Conservation (phyloP, 1,140 invertebrate genomes). For the Helicoverpa armigera region DNA sequence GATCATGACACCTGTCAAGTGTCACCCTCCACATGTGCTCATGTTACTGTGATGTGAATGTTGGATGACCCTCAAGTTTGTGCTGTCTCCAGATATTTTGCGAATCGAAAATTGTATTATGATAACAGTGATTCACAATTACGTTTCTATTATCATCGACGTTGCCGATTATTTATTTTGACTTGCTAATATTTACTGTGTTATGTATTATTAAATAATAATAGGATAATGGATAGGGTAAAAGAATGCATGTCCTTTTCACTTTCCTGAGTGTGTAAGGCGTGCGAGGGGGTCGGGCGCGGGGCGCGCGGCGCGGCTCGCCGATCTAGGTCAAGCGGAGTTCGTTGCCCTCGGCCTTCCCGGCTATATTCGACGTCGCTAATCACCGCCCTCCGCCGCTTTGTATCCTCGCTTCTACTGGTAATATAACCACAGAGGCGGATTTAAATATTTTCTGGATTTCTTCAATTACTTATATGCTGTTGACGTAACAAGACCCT, state of each 20-base stretch:
- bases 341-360: constrained; percentile 87
- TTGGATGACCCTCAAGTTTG: constrained; percentile 25
- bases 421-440: constrained; percentile 54
- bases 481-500: background rate
- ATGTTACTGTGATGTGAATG: constrained; percentile 46
- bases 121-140: constrained; percentile 15
- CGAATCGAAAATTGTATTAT: constrained; percentile 8
- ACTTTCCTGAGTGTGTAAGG: constrained; percentile 79
- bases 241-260: constrained; percentile 79
- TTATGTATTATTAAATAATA: constrained; percentile 50
- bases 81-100: constrained; percentile 14
- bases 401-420: constrained; percentile 32
- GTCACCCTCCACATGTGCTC: background rate
- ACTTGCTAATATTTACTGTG: constrained; percentile 34
- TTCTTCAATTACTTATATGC: constrained; percentile 6
- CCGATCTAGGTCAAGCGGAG: constrained; percentile 85
- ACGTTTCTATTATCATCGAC: background rate
- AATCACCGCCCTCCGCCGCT: constrained; percentile 66
- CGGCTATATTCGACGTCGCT: constrained; percentile 84
- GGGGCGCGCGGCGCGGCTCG: constrained; percentile 57
- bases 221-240: constrained; percentile 49
- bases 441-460: constrained; percentile 47
- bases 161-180: background rate
- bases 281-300: constrained; percentile 51
- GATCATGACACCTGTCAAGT: constrained; percentile 53